A percentile compares a stretch with the other conserved stretches of the same genome.
These are phyloP conservation scores for Hirtodrosophila alboralis DNA, from an alignment of 2,888 invertebrate species.

Conservation along the genomic window DNA sequence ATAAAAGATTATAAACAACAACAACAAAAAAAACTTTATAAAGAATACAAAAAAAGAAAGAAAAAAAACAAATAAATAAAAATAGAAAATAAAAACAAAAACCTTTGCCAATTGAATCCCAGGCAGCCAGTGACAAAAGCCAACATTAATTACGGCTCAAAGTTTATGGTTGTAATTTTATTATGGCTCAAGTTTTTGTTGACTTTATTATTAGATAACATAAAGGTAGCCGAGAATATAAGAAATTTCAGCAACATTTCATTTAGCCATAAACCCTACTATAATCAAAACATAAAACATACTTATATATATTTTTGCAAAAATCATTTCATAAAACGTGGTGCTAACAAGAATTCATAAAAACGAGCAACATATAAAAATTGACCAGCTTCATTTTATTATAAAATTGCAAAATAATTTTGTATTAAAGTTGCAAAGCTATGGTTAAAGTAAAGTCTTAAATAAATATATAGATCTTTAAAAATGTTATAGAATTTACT, in stretches of 20 bases:
- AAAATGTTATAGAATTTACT: no score
- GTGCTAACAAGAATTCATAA: no score
- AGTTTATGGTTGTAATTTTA: constrained; percentile 26
- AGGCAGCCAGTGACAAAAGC: constrained; percentile 28
- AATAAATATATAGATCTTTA: no score
- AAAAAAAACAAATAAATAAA: constrained; percentile 7
- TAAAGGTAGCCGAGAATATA: neutral
- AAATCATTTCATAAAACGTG: no score
- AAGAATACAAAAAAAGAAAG: constrained; percentile 17
- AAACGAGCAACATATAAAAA: no score
- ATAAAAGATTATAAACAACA: constrained; percentile 1
- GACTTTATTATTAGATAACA: constrained; percentile 17
- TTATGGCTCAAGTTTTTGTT: constrained; percentile 12
- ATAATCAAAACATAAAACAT: no score
- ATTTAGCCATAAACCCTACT: neutral
- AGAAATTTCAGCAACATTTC: constrained; percentile 4
- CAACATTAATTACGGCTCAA: constrained; percentile 34
- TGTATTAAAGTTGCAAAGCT: no score
- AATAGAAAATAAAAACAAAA: constrained; percentile 5
- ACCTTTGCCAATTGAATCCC: no score
- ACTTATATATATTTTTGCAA: neutral
- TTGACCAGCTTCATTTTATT: no score
- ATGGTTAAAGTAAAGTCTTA: no score
- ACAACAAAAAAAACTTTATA: constrained; percentile 12
- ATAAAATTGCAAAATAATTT: no score